A percentile compares a stretch with the other conserved stretches of the same genome.
phyloP scores from a whole-genome alignment of 2,113 vertebrate genomes.

The Poicephalus gulielmi region DNA sequence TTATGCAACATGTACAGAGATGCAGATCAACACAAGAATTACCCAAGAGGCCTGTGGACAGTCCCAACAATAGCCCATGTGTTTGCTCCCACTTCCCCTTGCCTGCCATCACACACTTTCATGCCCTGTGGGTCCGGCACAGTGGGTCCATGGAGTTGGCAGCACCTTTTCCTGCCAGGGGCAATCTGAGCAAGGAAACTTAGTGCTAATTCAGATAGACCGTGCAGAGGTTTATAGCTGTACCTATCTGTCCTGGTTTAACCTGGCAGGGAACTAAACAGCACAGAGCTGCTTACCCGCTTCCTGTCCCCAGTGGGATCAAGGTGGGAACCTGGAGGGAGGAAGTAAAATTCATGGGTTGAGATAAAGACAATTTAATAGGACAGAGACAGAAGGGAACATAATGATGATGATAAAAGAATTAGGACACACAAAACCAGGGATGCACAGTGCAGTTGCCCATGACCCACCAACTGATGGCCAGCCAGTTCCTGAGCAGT shows the following conservation, averaged over 20 bases:
- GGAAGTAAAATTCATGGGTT: neutral
- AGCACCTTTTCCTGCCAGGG: neutral
- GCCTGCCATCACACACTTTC: neutral
- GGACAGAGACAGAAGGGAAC: neutral
- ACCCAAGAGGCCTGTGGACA: neutral
- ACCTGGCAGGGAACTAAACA: neutral
- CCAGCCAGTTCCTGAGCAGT: neutral
- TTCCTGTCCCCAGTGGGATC: too few species aligned
- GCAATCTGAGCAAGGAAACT: neutral
- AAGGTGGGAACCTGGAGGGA: neutral
- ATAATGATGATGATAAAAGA: neutral
- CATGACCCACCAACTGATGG: too few species aligned
- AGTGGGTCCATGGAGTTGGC: accelerated
- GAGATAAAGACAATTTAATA: neutral
- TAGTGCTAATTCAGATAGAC: neutral
- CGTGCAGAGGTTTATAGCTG: neutral
- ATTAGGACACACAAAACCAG: too few species aligned
- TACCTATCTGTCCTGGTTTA: neutral
- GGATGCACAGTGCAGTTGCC: neutral
- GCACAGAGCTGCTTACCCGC: neutral
- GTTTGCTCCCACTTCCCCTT: neutral
- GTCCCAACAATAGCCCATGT: neutral
- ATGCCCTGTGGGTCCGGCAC: accelerated
- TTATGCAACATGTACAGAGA: neutral
- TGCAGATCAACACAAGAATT: neutral